Evolutionary conservation across 1,140 invertebrate genomes (phyloP).

Genomic region (Euwallacea fornicatus): DNA sequence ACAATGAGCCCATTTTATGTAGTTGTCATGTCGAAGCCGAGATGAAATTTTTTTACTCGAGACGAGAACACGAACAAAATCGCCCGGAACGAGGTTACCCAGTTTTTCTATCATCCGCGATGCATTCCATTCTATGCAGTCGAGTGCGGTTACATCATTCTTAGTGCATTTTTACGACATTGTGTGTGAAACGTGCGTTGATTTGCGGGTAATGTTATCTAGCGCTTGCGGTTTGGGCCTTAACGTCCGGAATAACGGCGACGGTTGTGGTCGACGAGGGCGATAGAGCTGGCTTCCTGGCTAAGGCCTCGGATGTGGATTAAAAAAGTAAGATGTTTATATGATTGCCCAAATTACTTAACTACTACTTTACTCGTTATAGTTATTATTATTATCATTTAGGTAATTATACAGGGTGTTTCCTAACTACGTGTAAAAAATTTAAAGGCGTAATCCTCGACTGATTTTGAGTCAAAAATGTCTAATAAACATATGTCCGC

Average conservation of each 20-base stretch:
- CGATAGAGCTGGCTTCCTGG: too few species aligned
- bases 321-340: too few species aligned
- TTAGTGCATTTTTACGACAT: neutral
- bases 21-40: constrained; percentile 1
- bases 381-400: too few species aligned
- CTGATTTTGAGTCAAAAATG: too few species aligned
- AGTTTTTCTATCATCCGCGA: neutral
- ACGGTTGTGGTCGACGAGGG: too few species aligned
- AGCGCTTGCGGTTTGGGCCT: neutral
- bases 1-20: neutral
- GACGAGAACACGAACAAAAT: constrained; percentile 2
- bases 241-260: neutral
- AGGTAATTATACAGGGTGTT: too few species aligned
- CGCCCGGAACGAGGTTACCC: constrained; percentile 7
- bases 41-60: neutral
- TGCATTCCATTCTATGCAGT: neutral
- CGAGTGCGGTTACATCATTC: neutral
- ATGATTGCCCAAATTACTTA: too few species aligned
- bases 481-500: too few species aligned
- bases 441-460: too few species aligned
- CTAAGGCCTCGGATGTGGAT: too few species aligned
- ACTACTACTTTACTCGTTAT: too few species aligned
- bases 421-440: too few species aligned
- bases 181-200: neutral
- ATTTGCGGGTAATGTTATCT: neutral